A percentile compares a stretch with the other conserved stretches of the same genome.
Evolutionary conservation across 2,797 vertebrate genomes (phyloP).

Genomic region (Semaprochilodus insignis): DNA sequence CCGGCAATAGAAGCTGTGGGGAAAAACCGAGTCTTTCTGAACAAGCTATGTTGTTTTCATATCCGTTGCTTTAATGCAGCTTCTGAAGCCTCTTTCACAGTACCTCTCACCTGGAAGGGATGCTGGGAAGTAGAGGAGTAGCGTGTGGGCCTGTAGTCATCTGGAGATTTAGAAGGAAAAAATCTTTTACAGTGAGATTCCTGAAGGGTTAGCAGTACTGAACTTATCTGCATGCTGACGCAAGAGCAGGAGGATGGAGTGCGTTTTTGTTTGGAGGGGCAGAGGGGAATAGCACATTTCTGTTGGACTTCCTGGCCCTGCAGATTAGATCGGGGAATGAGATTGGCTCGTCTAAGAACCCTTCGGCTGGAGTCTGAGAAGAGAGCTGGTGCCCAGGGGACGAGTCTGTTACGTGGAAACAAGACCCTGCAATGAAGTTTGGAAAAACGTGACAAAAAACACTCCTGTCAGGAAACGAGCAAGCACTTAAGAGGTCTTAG

Average conservation of each 20-base stretch:
- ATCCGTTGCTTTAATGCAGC: not conserved
- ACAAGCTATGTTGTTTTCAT: not conserved
- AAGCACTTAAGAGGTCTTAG: slow-evolving; percentile 37
- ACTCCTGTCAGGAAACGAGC: slow-evolving; percentile 48
- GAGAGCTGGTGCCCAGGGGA: slow-evolving; percentile 39
- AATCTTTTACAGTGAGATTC: slow-evolving; percentile 67
- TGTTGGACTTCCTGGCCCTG: slow-evolving; percentile 62
- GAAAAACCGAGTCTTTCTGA: not conserved
- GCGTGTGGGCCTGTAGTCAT: not conserved
- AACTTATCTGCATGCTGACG: slow-evolving; percentile 70
- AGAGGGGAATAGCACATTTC: slow-evolving; percentile 63
- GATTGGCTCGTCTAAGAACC: slow-evolving; percentile 47
- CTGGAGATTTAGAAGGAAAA: slow-evolving; percentile 51
- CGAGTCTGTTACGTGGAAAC: slow-evolving; percentile 31
- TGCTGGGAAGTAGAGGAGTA: slow-evolving; percentile 14
- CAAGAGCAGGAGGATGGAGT: slow-evolving; percentile 60
- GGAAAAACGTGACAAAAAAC: slow-evolving; percentile 51
- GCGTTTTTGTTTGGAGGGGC: slow-evolving; percentile 60
- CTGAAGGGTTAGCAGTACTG: slow-evolving; percentile 67
- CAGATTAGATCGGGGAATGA: slow-evolving; percentile 65
- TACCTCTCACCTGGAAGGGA: slow-evolving; percentile 54
- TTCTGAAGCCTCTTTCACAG: slow-evolving; percentile 40
- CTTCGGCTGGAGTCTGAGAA: slow-evolving; percentile 32
- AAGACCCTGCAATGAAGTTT: slow-evolving; percentile 19
- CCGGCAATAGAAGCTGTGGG: not conserved